Evolutionary conservation across 1,140 invertebrate genomes (phyloP).

Genomic region (Littorina saxatilis): DNA sequence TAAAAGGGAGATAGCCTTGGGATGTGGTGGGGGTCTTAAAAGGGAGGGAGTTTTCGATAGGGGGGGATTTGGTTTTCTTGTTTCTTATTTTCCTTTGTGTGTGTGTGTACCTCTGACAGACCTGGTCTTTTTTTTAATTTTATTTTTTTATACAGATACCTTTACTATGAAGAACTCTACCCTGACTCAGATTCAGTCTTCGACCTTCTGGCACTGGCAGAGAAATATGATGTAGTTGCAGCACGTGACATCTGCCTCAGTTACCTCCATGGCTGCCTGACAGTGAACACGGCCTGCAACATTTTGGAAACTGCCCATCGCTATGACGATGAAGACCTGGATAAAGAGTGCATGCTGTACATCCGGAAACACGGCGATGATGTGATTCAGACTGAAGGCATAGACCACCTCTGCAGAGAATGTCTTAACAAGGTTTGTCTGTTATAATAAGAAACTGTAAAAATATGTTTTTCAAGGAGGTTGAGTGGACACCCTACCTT

Average conservation of each 20-base stretch:
- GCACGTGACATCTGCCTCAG: constrained; percentile 24
- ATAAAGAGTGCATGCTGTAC: constrained; percentile 37
- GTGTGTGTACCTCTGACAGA: too few species aligned
- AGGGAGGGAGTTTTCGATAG: too few species aligned
- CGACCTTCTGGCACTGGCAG: constrained; percentile 35
- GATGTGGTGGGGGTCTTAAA: too few species aligned
- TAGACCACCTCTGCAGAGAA: constrained; percentile 35
- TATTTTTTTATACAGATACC: constrained; percentile 30
- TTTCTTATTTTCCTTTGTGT: too few species aligned
- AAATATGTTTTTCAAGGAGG: too few species aligned
- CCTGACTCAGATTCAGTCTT: constrained; percentile 35
- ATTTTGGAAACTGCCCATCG: constrained; percentile 36
- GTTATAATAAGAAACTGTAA: too few species aligned
- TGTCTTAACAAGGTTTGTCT: constrained; percentile 42
- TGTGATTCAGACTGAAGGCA: constrained; percentile 40
- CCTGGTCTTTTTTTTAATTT: background rate
- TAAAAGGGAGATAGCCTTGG: too few species aligned
- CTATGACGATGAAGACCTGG: constrained; percentile 36
- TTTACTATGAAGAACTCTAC: constrained; percentile 46
- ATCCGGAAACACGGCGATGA: constrained; percentile 39
- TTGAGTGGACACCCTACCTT: too few species aligned
- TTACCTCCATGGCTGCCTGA: constrained; percentile 38
- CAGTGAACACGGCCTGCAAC: constrained; percentile 43
- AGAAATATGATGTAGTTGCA: constrained; percentile 33
- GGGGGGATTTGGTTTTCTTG: too few species aligned